Evolutionary conservation across 2,888 invertebrate genomes (phyloP), one percentile per base, ranked within the genome.

Genomic region (Agrotis puta): DNA sequence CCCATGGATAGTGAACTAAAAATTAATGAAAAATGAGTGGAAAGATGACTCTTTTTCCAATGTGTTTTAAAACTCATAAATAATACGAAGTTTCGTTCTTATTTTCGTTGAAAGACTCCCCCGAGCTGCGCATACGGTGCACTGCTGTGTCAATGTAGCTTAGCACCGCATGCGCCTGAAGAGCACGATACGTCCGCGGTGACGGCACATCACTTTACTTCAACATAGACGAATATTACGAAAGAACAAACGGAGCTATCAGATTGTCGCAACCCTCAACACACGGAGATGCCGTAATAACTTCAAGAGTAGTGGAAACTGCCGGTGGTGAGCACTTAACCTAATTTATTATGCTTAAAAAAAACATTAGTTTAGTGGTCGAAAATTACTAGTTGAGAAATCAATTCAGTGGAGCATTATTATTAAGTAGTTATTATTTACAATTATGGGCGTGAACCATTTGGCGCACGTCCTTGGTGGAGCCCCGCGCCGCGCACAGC

Each of bases 261-360:
- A 79, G 76, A 84, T 81, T 76, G 76, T 84, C 79, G 82, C 84
- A 84, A 82, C 57, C 56, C 33, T 16, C 48, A 62, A 64, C 56
- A 80, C 73, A 73, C 68, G 54, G 67, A 39, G 65, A 66, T 66
- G 70, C 77, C 57, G 77, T 62, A 81, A 74, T 20, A 59, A 43
- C 63, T 20, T 24, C 9, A 27, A 47, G 64, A 47, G 53, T 45
- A 43, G 54, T 54, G 71, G 77, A 67, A 51, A 57, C 39, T 48
- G 48, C 69, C 47, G 54, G 33, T 13, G 13, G 33, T 20, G 3
- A 33, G 39, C 39, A 48, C 74, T 74, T 63, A 48, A 65, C 78
- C 22, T 27, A 27, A 70, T 65, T 79, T 47, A 22, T 47, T 61
- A 27, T 43, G 51, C n/a, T 43, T 18, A 53, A 20, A 58, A 47